Evolutionary conservation across 2,797 vertebrate genomes (phyloP).

Genomic region (Clarias platycephalus): DNA sequence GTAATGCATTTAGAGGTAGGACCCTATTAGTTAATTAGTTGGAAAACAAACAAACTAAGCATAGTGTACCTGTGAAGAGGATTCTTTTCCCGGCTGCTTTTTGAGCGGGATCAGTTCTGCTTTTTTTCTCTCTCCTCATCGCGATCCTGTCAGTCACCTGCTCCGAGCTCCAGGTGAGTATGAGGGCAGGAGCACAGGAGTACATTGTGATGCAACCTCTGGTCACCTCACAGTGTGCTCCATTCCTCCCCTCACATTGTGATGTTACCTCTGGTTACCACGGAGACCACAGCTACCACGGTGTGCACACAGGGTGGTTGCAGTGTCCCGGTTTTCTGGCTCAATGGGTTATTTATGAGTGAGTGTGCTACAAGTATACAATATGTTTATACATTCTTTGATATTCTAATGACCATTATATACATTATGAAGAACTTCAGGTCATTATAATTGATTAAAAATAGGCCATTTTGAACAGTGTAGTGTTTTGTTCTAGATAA

Average conservation of each 20-base stretch:
- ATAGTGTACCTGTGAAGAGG: constrained; percentile 74
- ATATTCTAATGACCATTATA: background rate
- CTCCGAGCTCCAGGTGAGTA: background rate
- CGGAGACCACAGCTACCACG: constrained; percentile 54
- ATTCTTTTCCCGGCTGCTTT: constrained; percentile 66
- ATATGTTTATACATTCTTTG: background rate
- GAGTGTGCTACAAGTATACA: background rate
- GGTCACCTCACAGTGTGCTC: too few relatives aligned
- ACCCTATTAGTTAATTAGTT: background rate
- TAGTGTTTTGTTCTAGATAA: background rate
- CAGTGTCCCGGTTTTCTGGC: constrained; percentile 48
- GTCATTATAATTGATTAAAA: background rate
- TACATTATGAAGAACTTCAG: background rate
- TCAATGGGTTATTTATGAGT: constrained; percentile 25
- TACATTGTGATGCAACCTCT: constrained; percentile 5
- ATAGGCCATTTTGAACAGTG: background rate
- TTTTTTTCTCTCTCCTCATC: constrained; percentile 19
- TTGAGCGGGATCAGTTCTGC: background rate
- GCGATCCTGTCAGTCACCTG: background rate
- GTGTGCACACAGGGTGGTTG: constrained; percentile 55
- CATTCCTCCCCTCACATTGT: too few relatives aligned
- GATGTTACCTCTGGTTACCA: constrained; percentile 35
- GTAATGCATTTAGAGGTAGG: background rate
- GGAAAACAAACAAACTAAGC: background rate
- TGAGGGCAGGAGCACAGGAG: background rate